These are phyloP conservation scores for Laticauda colubrina DNA, from an alignment of 2,113 vertebrate species.

Conservation along the genomic window DNA sequence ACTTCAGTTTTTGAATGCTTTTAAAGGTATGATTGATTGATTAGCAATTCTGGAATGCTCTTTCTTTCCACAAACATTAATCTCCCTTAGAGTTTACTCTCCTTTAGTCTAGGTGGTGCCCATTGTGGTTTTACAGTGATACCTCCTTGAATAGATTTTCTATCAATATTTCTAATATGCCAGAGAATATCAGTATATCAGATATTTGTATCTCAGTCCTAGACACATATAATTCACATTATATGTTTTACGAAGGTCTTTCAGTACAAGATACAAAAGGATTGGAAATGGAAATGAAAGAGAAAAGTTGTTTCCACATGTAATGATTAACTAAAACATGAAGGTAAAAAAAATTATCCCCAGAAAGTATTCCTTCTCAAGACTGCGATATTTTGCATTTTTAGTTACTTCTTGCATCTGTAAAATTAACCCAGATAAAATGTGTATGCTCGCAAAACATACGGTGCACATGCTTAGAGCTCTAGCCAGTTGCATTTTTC, in stretches of 20 bases:
- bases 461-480: background rate
- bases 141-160: background rate
- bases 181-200: background rate
- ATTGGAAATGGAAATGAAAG: background rate
- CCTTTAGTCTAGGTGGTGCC: background rate
- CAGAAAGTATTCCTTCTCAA: background rate
- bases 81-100: too few relatives aligned
- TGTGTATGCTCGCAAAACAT: background rate
- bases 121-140: background rate
- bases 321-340: background rate
- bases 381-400: background rate
- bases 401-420: background rate
- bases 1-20: background rate
- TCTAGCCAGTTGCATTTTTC: background rate
- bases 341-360: background rate
- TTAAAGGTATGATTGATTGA: background rate
- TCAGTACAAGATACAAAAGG: conserved; percentile 10
- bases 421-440: background rate
- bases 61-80: background rate
- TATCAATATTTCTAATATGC: background rate
- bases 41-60: background rate
- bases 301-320: background rate
- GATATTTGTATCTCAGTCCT: too few relatives aligned
- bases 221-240: background rate
- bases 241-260: background rate